A percentile compares a stretch with the other conserved stretches of the same genome.
Conservation (phyloP, 1,140 invertebrate genomes). For the Anagrus nilaparvatae region DNA sequence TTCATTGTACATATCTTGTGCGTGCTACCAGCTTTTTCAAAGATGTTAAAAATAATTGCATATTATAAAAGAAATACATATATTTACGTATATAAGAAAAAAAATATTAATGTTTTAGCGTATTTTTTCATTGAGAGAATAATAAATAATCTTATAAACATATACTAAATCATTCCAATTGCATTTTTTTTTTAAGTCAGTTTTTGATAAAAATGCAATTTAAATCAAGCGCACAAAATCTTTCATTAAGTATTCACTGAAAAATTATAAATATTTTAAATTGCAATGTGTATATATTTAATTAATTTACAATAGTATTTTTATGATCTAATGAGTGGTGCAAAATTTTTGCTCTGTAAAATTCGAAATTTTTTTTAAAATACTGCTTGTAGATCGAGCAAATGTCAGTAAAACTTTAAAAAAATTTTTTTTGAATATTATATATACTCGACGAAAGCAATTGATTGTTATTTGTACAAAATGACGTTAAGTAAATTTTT, state of each 20-base stretch:
- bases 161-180: too few species aligned
- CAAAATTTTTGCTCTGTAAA: neutral
- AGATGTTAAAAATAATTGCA: too few species aligned
- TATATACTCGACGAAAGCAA: conserved; percentile 8
- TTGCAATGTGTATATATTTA: neutral
- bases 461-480: conserved; percentile 14
- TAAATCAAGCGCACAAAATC: neutral
- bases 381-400: conserved; percentile 20
- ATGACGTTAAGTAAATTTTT: conserved; percentile 10
- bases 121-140: too few species aligned
- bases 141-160: too few species aligned
- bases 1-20: too few species aligned
- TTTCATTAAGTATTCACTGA: conserved; percentile 1
- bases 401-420: conserved; percentile 8
- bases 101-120: too few species aligned
- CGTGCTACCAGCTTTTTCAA: too few species aligned
- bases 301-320: neutral
- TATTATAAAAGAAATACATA: too few species aligned
- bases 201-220: conserved; percentile 4
- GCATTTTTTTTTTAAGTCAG: too few species aligned
- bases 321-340: neutral
- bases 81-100: too few species aligned
- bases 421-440: conserved; percentile 14
- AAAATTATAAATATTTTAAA: neutral
- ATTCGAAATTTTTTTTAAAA: conserved; percentile 1